Evolutionary conservation across 2,888 invertebrate genomes (phyloP).

Genomic region (Cordilura impudica): DNA sequence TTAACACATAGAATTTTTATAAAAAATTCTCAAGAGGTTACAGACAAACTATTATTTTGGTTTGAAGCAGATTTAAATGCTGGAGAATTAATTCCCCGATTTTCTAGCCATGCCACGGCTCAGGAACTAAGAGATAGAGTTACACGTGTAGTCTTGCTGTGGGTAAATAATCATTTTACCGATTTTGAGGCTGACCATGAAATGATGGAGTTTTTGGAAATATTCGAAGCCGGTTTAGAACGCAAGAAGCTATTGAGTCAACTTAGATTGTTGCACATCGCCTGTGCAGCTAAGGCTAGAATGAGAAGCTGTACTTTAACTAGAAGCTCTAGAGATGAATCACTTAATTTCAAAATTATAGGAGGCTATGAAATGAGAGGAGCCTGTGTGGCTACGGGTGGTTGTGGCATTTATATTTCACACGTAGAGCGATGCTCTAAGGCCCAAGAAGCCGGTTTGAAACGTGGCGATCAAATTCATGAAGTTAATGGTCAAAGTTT

Average conservation of each 20-base stretch:
- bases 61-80: constrained; percentile 83
- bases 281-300: constrained; percentile 97
- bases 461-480: constrained; percentile 97
- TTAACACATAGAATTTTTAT: constrained; percentile 98
- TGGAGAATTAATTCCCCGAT: constrained; percentile 80
- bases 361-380: constrained; percentile 91
- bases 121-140: constrained; percentile 84
- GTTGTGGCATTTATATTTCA: constrained; percentile 95
- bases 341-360: constrained; percentile 93
- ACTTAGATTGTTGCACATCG: constrained; percentile 92
- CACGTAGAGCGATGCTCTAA: constrained; percentile 96
- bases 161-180: constrained; percentile 99
- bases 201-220: constrained; percentile 97
- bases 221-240: constrained; percentile 91
- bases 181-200: constrained; percentile 97
- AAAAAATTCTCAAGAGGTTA: constrained; percentile 89
- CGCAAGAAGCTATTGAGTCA: constrained; percentile 91
- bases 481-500: constrained; percentile 99
- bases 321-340: constrained; percentile 94
- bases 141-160: constrained; percentile 95
- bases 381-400: constrained; percentile 79
- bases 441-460: constrained; percentile 96
- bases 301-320: constrained; percentile 94
- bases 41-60: constrained; percentile 92
- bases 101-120: constrained; percentile 68